Evolutionary conservation across 2,888 invertebrate species (phyloP).

Genomic region (Uropetala carovei): DNA sequence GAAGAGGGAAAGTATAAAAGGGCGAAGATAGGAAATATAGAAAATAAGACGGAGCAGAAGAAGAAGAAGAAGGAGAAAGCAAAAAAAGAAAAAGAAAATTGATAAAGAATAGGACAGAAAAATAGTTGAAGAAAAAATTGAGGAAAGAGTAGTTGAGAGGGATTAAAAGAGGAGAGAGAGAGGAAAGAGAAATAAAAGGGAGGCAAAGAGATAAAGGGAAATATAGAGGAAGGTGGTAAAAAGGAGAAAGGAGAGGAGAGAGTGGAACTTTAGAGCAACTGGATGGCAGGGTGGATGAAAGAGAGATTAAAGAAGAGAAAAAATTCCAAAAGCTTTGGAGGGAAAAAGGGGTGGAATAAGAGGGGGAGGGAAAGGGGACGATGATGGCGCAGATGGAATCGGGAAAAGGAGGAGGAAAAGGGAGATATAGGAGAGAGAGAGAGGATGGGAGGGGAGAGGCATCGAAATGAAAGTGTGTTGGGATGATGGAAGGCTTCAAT

Average conservation of each 20-base stretch:
- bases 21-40: neutral
- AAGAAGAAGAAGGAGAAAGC: neutral
- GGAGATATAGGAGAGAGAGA: neutral
- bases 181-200: neutral
- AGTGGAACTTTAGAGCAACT: neutral
- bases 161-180: neutral
- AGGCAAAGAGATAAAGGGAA: neutral
- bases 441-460: neutral
- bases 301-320: neutral
- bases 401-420: neutral
- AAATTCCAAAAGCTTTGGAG: neutral
- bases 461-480: constrained; percentile 63
- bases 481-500: constrained; percentile 48
- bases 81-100: neutral
- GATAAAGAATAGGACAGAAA: neutral
- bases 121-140: neutral
- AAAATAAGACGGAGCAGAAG: neutral
- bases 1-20: neutral
- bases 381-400: neutral
- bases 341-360: neutral
- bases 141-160: neutral
- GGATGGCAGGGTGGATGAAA: neutral
- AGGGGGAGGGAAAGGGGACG: neutral
- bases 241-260: neutral
- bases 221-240: neutral